These are phyloP conservation scores for Heliconius nattereri DNA, from an alignment of 1,140 invertebrate genomes.

Conservation along the genomic window DNA sequence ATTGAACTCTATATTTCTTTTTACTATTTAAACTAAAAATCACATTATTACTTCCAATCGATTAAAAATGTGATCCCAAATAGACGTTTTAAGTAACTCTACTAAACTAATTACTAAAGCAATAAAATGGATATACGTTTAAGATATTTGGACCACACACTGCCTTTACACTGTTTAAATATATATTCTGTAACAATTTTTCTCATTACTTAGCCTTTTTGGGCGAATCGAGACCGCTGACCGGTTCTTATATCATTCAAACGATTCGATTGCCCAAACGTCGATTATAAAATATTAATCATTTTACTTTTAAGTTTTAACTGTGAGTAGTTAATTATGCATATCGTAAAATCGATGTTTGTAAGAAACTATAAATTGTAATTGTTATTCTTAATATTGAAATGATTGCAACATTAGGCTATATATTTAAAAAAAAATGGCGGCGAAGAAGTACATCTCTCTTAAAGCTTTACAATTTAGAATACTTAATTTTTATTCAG, in stretches of 20 bases:
- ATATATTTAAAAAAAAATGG: no score
- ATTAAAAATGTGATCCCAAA: not conserved
- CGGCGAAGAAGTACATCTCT: no score
- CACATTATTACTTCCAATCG: not conserved
- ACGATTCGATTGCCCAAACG: not conserved
- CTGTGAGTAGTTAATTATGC: not conserved
- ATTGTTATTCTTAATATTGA: no score
- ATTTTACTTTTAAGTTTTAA: not conserved
- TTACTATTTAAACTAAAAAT: not conserved
- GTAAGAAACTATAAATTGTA: not conserved
- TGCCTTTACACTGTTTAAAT: conserved; percentile 32
- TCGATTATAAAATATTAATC: conserved; percentile 5
- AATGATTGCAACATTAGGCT: no score
- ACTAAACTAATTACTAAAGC: not conserved
- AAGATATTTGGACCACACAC: conserved; percentile 53
- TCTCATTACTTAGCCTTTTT: conserved; percentile 47
- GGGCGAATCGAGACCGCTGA: conserved; percentile 26
- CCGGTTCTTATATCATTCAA: conserved; percentile 22
- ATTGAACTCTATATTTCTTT: not conserved
- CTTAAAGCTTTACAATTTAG: no score
- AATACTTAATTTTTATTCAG: no score
- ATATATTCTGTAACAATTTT: conserved; percentile 46
- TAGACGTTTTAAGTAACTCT: not conserved
- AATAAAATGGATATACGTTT: conserved; percentile 34
- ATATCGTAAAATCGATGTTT: not conserved